Evolutionary conservation across 2,797 vertebrate genomes (phyloP).

Genomic region (Tarsius wallacei): DNA sequence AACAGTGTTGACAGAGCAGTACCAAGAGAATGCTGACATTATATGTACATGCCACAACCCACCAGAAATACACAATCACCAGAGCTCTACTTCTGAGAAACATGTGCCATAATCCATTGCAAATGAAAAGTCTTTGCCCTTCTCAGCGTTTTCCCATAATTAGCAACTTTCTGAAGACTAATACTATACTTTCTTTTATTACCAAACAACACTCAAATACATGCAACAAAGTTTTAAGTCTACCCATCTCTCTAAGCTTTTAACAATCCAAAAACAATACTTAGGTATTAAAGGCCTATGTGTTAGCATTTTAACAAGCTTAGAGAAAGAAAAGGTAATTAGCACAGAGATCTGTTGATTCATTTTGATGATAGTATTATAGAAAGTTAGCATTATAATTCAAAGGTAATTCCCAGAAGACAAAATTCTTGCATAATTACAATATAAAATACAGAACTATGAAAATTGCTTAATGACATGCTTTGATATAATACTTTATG

Average conservation of each 20-base stretch:
- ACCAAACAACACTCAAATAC: constrained; percentile 67
- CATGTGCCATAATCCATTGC: not conserved
- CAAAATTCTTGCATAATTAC: constrained; percentile 72
- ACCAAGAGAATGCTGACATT: constrained; percentile 68
- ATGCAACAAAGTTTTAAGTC: constrained; percentile 69
- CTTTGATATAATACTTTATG: constrained; percentile 61
- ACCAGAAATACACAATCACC: constrained; percentile 31
- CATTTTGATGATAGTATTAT: constrained; percentile 69
- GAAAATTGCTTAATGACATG: constrained; percentile 74
- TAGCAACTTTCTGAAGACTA: constrained; percentile 70
- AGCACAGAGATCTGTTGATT: constrained; percentile 77
- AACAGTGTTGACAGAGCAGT: constrained; percentile 54
- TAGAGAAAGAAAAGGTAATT: constrained; percentile 78
- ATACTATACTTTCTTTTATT: constrained; percentile 57
- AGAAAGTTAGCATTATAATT: constrained; percentile 73
- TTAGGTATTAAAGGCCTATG: constrained; percentile 68
- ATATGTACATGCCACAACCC: not conserved
- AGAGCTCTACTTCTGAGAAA: constrained; percentile 35
- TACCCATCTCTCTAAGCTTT: constrained; percentile 75
- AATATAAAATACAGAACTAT: constrained; percentile 74
- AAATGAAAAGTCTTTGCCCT: constrained; percentile 6
- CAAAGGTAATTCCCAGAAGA: constrained; percentile 64
- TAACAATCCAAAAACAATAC: constrained; percentile 75
- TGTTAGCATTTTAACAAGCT: constrained; percentile 75
- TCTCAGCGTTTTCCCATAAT: constrained; percentile 51